A percentile compares a stretch with the other conserved stretches of the same genome.
phyloP scores from a whole-genome alignment of 1,140 invertebrate genomes.

The Camponotus pennsylvanicus region DNA sequence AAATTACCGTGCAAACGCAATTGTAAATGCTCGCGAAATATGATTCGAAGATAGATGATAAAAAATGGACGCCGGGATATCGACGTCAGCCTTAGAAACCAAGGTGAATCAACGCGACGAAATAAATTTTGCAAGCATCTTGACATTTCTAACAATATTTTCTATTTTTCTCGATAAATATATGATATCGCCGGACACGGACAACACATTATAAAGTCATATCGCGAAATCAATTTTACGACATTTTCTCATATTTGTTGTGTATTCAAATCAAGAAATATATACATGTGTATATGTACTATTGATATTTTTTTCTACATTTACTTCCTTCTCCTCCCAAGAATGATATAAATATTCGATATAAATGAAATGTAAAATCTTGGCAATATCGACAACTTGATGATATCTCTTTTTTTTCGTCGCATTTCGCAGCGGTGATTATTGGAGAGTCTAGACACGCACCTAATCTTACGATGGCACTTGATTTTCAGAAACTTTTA shows the following conservation, averaged over 20 bases:
- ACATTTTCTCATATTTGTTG: background rate
- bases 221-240: conserved; percentile 14
- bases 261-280: conserved; percentile 9
- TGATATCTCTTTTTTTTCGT: conserved; percentile 1
- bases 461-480: conserved; percentile 57
- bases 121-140: conserved; percentile 15
- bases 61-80: background rate
- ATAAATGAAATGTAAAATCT: conserved; percentile 14
- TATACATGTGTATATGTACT: background rate
- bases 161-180: background rate
- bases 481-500: conserved; percentile 59
- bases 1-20: conserved; percentile 72
- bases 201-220: background rate
- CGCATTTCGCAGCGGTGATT: conserved; percentile 29
- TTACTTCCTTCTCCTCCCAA: background rate
- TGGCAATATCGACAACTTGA: background rate
- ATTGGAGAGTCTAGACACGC: conserved; percentile 55
- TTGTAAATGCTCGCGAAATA: conserved; percentile 72
- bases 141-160: background rate
- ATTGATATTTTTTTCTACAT: conserved; percentile 1
- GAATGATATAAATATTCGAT: background rate
- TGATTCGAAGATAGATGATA: conserved; percentile 53
- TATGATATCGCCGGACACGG: background rate
- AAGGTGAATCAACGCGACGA: background rate
- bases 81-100: background rate